phyloP scores from a whole-genome alignment of 2,888 invertebrate species.

The Eupithecia exiguata region DNA sequence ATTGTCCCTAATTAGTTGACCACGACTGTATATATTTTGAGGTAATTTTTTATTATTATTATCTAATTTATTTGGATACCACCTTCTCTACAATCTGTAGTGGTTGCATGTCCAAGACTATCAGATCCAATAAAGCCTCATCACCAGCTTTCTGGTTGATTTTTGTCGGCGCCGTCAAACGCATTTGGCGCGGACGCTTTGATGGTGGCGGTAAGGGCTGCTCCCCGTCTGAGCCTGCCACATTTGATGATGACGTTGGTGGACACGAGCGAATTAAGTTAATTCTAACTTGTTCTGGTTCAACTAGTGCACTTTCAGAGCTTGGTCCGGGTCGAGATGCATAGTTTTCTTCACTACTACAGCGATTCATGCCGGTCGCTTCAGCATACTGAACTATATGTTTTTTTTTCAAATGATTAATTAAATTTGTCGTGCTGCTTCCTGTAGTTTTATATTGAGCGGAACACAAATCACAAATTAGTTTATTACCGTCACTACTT shows the following conservation, averaged over 20 bases:
- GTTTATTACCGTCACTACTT: conserved; percentile 15
- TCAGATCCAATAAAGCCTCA: conserved; percentile 23
- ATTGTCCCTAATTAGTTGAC: too few relatives aligned
- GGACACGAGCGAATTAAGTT: conserved; percentile 16
- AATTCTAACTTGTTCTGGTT: conserved; percentile 20
- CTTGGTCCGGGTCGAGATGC: conserved; percentile 21
- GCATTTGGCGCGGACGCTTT: conserved; percentile 28
- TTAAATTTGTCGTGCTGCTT: conserved; percentile 26
- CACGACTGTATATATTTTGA: too few relatives aligned
- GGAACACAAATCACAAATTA: conserved; percentile 22
- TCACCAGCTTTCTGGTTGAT: conserved; percentile 28
- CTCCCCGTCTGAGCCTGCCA: conserved; percentile 27
- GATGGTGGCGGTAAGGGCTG: conserved; percentile 20
- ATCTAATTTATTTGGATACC: too few relatives aligned
- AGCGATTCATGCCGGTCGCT: conserved; percentile 11
- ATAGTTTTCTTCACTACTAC: too few relatives aligned
- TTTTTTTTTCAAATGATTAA: too few relatives aligned
- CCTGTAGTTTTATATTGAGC: conserved; percentile 22
- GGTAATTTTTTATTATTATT: too few relatives aligned
- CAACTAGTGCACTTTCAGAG: conserved; percentile 27
- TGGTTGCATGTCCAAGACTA: conserved; percentile 26
- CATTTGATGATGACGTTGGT: conserved; percentile 27
- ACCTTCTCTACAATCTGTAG: conserved; percentile 8
- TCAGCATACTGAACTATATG: conserved; percentile 11
- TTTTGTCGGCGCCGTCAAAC: conserved; percentile 27